Base-by-base conservation (phyloP, 1,140 invertebrate species). In the Metopolophium dirhodum region DNA sequence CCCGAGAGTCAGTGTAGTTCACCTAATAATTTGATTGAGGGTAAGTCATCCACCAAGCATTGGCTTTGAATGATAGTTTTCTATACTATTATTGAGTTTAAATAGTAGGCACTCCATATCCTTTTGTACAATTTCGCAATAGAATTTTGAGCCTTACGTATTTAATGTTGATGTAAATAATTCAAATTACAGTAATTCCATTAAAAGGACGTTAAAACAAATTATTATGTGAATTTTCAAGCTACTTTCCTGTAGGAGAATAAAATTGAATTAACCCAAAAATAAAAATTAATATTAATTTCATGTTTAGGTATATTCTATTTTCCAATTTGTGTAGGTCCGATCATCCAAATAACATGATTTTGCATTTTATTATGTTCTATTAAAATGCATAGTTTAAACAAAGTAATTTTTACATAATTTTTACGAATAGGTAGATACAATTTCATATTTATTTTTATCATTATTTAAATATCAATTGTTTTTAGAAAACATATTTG, bases 1-100 rank as follows among this genome's bases (percentile, higher is more conserved):
- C 20, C 20, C 0, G 4, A 6, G 6, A 2, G 0, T 23, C 51
- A 54, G n/a, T n/a, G n/a, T n/a, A n/a, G n/a, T n/a, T n/a, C n/a
- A n/a, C n/a, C n/a, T n/a, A n/a, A n/a, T n/a, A n/a, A n/a, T n/a
- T n/a, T n/a, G n/a, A n/a, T n/a, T n/a, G n/a, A n/a, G 9, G 30
- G 61, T 68, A n/a, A 68, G 61, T 68, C 9, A 68, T 68, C 7
- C 14, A 77, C 6, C 14, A n/a, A 77, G 14, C 14, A 77, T 77
- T 77, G 61, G 14, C n/a, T 77, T 18, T n/a, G 8, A n/a, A 35
- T 77, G 61, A 68, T n/a, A 30, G 4, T n/a, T 68, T 68, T 68
- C 14, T n/a, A 4, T 77, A n/a, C 14, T n/a, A n/a, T 77, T 7
- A 77, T 77, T 68, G 11, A 18, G 11, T 77, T 77, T 77, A n/a